Conservation (phyloP, 2,113 vertebrate species). For the Lasiurus borealis region DNA sequence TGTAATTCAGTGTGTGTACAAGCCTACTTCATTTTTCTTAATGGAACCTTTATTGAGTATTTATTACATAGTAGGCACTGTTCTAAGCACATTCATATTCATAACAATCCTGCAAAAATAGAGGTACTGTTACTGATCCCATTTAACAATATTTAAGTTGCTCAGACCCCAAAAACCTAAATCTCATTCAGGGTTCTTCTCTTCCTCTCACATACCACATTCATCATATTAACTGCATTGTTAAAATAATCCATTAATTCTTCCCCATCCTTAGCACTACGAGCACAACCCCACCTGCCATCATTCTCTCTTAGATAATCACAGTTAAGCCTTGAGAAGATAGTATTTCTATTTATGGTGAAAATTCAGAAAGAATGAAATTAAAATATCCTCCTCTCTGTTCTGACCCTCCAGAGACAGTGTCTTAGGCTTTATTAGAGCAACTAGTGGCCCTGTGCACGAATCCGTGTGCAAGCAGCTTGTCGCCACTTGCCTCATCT, state of each 20-base stretch:
- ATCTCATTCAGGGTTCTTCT: background rate
- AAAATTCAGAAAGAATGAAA: background rate
- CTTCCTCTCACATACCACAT: background rate
- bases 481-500: too few relatives aligned
- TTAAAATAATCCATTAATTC: background rate
- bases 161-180: background rate
- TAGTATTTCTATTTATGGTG: background rate
- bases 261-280: background rate
- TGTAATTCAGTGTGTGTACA: background rate
- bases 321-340: constrained; percentile 14
- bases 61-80: background rate
- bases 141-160: background rate
- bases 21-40: background rate
- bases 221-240: background rate
- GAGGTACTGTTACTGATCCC: background rate
- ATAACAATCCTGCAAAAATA: background rate
- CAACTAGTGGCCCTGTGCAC: background rate
- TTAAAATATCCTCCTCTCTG: background rate
- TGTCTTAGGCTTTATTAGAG: constrained; percentile 34
- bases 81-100: constrained; percentile 12
- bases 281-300: background rate
- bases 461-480: too few relatives aligned
- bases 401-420: background rate
- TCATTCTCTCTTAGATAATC: background rate
- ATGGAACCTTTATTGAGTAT: background rate